Evolutionary conservation across 2,113 vertebrate genomes (phyloP).

Genomic region (Triplophysa rosa): DNA sequence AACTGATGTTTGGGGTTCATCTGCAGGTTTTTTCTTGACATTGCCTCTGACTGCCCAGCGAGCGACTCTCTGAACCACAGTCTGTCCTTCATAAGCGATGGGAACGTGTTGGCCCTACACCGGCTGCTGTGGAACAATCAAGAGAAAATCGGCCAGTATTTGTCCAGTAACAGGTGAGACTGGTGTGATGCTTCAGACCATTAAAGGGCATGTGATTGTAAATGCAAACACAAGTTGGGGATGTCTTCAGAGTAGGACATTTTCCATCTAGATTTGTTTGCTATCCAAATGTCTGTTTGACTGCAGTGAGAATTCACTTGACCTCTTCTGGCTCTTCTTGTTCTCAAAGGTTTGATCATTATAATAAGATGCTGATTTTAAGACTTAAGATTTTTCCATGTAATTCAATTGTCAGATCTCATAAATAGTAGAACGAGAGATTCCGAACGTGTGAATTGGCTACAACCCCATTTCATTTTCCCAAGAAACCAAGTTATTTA

Average conservation of each 20-base stretch:
- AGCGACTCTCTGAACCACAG: conserved; percentile 95
- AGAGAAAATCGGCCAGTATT: conserved; percentile 97
- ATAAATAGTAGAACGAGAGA: too few species aligned
- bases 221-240: neutral
- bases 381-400: neutral
- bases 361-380: neutral
- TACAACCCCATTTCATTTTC: too few species aligned
- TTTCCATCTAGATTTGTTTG: neutral
- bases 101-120: conserved; percentile 92
- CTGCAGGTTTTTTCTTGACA: conserved; percentile 93
- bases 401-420: too few species aligned
- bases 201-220: neutral
- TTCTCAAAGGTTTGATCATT: neutral
- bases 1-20: neutral
- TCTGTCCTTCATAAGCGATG: conserved; percentile 95
- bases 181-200: neutral
- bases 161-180: conserved; percentile 92
- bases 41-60: conserved; percentile 92
- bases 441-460: too few species aligned
- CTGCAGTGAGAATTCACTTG: neutral
- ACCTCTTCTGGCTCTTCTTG: neutral
- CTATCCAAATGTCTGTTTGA: conserved; percentile 2
- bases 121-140: conserved; percentile 98
- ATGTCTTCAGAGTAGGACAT: neutral
- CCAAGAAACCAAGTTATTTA: too few species aligned